phyloP scores from a whole-genome alignment of 2,888 invertebrate species.

The Spilarctia lutea region DNA sequence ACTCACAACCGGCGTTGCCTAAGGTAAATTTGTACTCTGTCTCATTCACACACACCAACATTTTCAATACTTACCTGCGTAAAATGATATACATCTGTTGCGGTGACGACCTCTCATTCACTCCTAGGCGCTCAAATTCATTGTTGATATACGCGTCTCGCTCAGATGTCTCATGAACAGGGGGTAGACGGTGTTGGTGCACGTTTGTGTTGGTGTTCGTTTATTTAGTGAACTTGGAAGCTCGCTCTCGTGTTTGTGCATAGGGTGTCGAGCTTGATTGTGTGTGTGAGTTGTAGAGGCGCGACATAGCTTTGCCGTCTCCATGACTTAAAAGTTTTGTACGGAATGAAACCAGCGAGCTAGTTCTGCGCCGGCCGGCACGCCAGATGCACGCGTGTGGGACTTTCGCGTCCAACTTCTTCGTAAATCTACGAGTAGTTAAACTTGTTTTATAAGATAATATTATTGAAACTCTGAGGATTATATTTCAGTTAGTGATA shows the following conservation, averaged over 20 bases:
- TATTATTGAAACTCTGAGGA: conserved; percentile 55
- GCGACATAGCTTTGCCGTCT: conserved; percentile 87
- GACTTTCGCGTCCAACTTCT: conserved; percentile 72
- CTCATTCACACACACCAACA: conserved; percentile 83
- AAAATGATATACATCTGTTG: conserved; percentile 87
- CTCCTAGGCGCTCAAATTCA: conserved; percentile 67
- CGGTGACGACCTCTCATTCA: conserved; percentile 73
- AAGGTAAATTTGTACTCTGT: conserved; percentile 80
- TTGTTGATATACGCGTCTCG: conserved; percentile 84
- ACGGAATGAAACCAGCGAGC: conserved; percentile 78
- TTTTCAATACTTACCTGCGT: conserved; percentile 86
- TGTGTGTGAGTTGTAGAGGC: conserved; percentile 85
- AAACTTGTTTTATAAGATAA: conserved; percentile 72
- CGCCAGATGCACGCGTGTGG: conserved; percentile 71
- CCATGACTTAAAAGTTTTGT: conserved; percentile 87
- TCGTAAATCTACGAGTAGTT: conserved; percentile 75
- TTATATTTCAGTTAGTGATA: conserved; percentile 51
- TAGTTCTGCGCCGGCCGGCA: conserved; percentile 85
- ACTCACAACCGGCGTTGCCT: conserved; percentile 79
- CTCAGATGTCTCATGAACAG: conserved; percentile 81
- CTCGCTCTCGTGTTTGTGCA: conserved; percentile 84
- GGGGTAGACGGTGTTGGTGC: conserved; percentile 83
- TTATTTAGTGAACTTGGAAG: conserved; percentile 87
- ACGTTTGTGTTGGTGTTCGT: conserved; percentile 85
- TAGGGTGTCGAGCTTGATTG: conserved; percentile 78